A percentile compares a stretch with the other conserved stretches of the same genome.
These are phyloP conservation scores for Epiblema foenella DNA, from an alignment of 2,888 invertebrate genomes.

Conservation along the genomic window DNA sequence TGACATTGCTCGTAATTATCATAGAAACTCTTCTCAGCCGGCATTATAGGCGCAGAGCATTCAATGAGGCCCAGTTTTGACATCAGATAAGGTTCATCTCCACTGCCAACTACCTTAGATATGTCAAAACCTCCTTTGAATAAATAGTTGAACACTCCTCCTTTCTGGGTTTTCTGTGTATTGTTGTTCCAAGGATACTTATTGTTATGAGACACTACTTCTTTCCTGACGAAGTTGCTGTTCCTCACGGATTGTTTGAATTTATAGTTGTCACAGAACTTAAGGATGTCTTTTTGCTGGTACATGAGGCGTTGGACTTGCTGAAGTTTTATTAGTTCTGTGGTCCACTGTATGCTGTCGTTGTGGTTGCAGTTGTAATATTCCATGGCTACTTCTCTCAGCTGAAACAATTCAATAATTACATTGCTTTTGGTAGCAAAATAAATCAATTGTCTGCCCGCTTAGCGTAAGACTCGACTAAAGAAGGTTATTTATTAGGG, in stretches of 20 bases:
- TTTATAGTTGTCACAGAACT: slow-evolving; percentile 70
- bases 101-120: slow-evolving; percentile 60
- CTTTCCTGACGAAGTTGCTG: slow-evolving; percentile 58
- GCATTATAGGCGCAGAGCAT: slow-evolving; percentile 63
- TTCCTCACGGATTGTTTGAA: slow-evolving; percentile 63
- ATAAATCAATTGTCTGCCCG: too few relatives aligned
- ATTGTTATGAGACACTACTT: slow-evolving; percentile 69
- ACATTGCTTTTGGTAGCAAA: slow-evolving; percentile 3
- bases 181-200: slow-evolving; percentile 77
- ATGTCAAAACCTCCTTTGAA: slow-evolving; percentile 67
- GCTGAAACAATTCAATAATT: slow-evolving; percentile 69
- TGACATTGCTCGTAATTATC: slow-evolving; percentile 71
- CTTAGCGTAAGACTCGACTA: background rate
- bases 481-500: background rate
- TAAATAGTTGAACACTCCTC: slow-evolving; percentile 65
- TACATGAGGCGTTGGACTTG: slow-evolving; percentile 73
- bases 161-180: slow-evolving; percentile 67
- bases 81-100: slow-evolving; percentile 60
- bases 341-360: slow-evolving; percentile 75
- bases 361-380: slow-evolving; percentile 88
- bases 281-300: slow-evolving; percentile 70
- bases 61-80: slow-evolving; percentile 65
- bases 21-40: slow-evolving; percentile 71
- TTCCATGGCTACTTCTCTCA: slow-evolving; percentile 89
- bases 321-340: slow-evolving; percentile 74